Base-by-base conservation (phyloP, 2,113 vertebrate genomes). In the Pheucticus melanocephalus region DNA sequence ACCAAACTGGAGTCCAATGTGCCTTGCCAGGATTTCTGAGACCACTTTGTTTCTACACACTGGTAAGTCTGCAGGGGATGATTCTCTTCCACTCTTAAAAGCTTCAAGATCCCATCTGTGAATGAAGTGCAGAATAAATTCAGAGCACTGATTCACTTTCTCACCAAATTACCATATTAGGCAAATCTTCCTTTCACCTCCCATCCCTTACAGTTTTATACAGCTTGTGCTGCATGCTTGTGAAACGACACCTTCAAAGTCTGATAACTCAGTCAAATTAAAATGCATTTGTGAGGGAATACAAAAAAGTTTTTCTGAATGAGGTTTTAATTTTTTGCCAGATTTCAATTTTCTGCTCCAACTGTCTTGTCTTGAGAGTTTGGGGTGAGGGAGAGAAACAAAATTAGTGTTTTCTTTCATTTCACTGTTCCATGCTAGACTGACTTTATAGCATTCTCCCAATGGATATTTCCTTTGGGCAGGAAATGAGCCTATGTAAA, bases 401-500 rank as follows among this genome's bases (percentile, higher is more conserved):
- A 93, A 54, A 16, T 22, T 56, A 51, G 65, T 78, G 45, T 24
- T 90, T 70, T 81, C 50, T 93, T 90, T 87, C 12, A 35, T 85
- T 69, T 92, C 31, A 28, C 33, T 88, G 12, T 60, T 92, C 69
- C 24, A 44, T 76, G 70, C 75, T 92, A 51, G 89, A 48, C 33
- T 90, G 76, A n/a, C 27, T 96, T 93, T 71, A 45, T 73, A 68
- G 56, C 31, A 9, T 90, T 94, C 28, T 88, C 28, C 54, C 61
- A 73, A 10, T 57, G 69, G 54, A 4, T 81, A 25, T 82, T 92
- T 84, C 65, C 37, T 90, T 82, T 28, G 42, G 72, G 76, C 56
- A 88, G 92, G 92, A 94, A 93, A 86, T 64, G 50, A 90, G 60
- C 79, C 82, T 40, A 11, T 87, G 89, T 54, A 81, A 80, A 88